phyloP scores from a whole-genome alignment of 2,113 vertebrate species.

The Chinchilla lanigera region DNA sequence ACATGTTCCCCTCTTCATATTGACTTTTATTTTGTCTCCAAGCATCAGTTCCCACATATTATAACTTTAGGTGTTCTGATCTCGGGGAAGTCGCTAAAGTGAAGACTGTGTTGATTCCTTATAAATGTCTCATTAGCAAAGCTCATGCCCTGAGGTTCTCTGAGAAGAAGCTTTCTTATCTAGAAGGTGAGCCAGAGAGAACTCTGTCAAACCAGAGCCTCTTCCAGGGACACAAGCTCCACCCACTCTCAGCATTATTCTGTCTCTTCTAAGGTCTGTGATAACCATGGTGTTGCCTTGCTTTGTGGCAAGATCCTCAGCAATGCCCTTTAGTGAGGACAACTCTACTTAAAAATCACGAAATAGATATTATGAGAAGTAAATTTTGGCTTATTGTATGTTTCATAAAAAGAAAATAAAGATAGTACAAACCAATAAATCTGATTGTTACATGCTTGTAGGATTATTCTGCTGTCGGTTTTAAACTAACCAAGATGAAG shows the following conservation, averaged over 20 bases:
- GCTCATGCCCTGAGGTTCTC: neutral
- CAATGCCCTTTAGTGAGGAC: neutral
- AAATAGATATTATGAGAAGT: neutral
- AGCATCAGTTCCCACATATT: neutral
- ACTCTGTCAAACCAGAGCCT: neutral
- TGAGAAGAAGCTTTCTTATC: neutral
- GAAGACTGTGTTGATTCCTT: neutral
- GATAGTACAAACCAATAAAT: neutral
- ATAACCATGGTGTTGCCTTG: neutral
- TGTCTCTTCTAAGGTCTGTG: neutral
- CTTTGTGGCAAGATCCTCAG: neutral
- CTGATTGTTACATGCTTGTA: neutral
- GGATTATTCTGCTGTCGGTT: neutral
- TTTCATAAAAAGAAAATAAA: neutral
- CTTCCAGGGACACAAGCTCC: neutral
- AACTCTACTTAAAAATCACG: neutral
- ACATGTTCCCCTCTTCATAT: neutral
- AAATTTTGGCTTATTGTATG: neutral
- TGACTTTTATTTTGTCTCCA: neutral
- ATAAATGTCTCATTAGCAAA: neutral
- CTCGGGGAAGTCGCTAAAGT: neutral
- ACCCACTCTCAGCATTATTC: neutral
- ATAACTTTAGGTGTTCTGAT: neutral
- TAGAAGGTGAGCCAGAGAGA: neutral
- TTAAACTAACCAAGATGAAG: neutral